These are phyloP conservation scores for Stictocephala bisonia DNA, from an alignment of 2,888 invertebrate species.

Conservation along the genomic window DNA sequence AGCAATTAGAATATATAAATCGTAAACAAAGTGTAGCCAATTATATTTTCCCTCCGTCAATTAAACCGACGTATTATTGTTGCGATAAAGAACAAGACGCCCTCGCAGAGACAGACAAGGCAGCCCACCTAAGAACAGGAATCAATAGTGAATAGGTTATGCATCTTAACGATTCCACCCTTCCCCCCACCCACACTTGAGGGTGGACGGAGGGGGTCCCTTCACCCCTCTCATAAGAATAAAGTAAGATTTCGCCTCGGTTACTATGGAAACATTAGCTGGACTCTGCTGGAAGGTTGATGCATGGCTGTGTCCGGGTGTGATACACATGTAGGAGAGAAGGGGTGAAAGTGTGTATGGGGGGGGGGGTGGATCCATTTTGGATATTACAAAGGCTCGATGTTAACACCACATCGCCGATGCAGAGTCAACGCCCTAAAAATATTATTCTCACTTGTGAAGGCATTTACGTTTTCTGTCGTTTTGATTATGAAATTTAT, in stretches of 20 bases:
- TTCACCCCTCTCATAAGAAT: conserved; percentile 45
- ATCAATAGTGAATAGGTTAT: conserved; percentile 58
- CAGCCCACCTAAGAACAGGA: conserved; percentile 16
- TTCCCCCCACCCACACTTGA: conserved; percentile 43
- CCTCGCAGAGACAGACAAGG: too few species aligned
- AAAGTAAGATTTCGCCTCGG: conserved; percentile 50
- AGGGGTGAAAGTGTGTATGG: too few species aligned
- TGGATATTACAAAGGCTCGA: conserved; percentile 43
- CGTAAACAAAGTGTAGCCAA: too few species aligned
- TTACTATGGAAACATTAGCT: conserved; percentile 53
- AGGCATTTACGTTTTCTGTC: too few species aligned
- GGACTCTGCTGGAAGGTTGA: conserved; percentile 55
- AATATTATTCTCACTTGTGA: too few species aligned
- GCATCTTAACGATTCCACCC: conserved; percentile 57
- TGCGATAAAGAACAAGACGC: too few species aligned
- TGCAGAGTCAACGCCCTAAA: too few species aligned
- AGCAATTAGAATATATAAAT: too few species aligned
- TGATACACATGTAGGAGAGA: conserved; percentile 35
- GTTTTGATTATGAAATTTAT: too few species aligned
- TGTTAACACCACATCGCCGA: conserved; percentile 33
- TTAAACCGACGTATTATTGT: too few species aligned
- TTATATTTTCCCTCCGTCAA: too few species aligned
- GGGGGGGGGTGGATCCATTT: conserved; percentile 39
- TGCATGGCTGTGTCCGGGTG: conserved; percentile 56
- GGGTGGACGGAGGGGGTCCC: neutral